Evolutionary conservation across 2,888 invertebrate species (phyloP), one percentile per base, ranked within the genome.

Genomic region (Ormyrus nitidulus): DNA sequence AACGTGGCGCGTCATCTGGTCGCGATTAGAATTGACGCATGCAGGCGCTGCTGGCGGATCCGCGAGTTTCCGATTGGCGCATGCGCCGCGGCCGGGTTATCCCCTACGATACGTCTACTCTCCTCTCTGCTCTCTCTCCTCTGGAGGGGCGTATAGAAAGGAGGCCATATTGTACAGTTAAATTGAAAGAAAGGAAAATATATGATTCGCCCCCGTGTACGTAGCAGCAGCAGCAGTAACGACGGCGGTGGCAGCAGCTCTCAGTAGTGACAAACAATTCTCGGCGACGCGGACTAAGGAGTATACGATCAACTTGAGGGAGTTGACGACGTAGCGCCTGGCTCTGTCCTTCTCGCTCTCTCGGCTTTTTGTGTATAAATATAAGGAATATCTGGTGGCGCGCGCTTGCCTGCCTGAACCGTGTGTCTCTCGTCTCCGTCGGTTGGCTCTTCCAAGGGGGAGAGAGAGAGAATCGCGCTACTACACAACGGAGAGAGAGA

Each of bases 101-200:
- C 1, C 6, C 34, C 6, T 59, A 19, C 34, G 34, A 34, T 34
- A 34, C 34, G 34, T 34, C 34, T 34, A 34, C 34, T 34, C 34
- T 19, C 19, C 59, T 59, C 34, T 54, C 53, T 6, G 49, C 54
- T 58, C 34, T 34, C 34, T 34, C 34, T 34, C 34, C 34, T 34
- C 34, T 48, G 88, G 90, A 89, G 90, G 90, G 90, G 90, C 90
- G 90, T 90, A 46, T 68, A 89, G 90, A 90, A 90, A 90, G 88
- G 90, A 89, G 90, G 90, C 90, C 90, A 90, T 90, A 90, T 90
- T 90, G 90, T 90, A 90, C 90, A 90, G 89, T 90, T 90, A 90
- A 90, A 90, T 90, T 88, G 88, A 88, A 90, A 89, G 89, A 88
- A 89, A 87, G 86, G 79, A 85, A 84, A 86, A 86, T 85, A 86